Conservation (phyloP, 2,113 vertebrate species). For the Melanocharis versteri region DNA sequence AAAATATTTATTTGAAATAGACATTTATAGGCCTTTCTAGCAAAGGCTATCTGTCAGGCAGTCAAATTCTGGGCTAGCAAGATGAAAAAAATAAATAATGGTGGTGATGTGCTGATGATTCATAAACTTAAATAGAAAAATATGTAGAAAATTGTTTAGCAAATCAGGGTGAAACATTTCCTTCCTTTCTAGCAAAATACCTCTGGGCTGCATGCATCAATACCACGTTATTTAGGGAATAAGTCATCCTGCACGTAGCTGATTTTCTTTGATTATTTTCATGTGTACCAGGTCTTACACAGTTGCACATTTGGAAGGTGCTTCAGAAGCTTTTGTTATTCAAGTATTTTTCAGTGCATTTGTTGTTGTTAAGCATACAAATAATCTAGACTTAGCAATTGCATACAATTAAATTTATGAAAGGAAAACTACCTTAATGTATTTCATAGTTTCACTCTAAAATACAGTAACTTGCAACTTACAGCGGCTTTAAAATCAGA, state of each 20-base stretch:
- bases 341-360: background rate
- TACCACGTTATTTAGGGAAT: background rate
- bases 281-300: background rate
- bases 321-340: background rate
- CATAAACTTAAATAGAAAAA: background rate
- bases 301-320: background rate
- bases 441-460: background rate
- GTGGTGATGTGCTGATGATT: background rate
- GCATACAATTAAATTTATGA: background rate
- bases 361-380: background rate
- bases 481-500: background rate
- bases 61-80: background rate
- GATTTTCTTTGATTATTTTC: background rate
- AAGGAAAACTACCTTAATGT: background rate
- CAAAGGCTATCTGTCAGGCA: background rate
- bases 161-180: background rate
- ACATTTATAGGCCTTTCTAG: background rate
- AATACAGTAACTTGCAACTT: background rate
- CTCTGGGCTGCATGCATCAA: background rate
- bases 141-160: background rate
- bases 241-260: background rate
- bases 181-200: background rate
- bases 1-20: background rate
- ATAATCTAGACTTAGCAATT: background rate
- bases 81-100: background rate